Conservation (phyloP, 2,113 vertebrate genomes). For the Chlorodrepanis virens region DNA sequence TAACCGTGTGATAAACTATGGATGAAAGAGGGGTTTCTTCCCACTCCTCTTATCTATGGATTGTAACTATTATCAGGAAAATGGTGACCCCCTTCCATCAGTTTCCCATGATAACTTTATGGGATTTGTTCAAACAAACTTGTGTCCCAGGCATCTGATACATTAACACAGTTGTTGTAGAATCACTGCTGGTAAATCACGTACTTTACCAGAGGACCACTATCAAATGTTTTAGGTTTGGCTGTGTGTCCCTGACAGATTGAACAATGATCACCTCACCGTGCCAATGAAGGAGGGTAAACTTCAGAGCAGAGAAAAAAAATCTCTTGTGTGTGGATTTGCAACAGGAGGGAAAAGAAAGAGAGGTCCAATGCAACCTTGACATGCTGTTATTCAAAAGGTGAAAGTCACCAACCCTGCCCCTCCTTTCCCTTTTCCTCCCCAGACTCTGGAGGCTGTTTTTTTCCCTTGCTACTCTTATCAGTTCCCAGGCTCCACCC, state of each 20-base stretch:
- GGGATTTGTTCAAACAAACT: constrained; percentile 25
- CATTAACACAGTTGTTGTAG: not conserved
- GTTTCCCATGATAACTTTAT: not conserved
- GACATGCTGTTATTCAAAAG: not conserved
- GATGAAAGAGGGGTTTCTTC: not conserved
- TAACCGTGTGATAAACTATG: not conserved
- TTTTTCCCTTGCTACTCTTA: not conserved
- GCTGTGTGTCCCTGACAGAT: not conserved
- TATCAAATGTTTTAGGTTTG: not conserved
- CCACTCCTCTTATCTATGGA: not conserved
- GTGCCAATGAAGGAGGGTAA: not conserved
- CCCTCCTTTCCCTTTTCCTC: constrained; percentile 42
- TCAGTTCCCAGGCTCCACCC: constrained; percentile 21
- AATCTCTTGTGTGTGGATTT: not conserved
- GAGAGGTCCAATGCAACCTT: not conserved
- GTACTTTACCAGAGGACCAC: not conserved
- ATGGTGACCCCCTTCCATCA: not conserved
- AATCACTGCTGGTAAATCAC: not conserved
- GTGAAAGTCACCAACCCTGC: not conserved
- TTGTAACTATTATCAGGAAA: not conserved
- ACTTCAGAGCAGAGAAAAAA: accelerated
- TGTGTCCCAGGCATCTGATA: not conserved
- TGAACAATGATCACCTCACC: not conserved
- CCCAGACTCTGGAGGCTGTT: not conserved
- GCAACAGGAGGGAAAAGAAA: not conserved